Evolutionary conservation across 2,797 vertebrate genomes (phyloP), one percentile per base, ranked within the genome.

Genomic region (Esox lucius): DNA sequence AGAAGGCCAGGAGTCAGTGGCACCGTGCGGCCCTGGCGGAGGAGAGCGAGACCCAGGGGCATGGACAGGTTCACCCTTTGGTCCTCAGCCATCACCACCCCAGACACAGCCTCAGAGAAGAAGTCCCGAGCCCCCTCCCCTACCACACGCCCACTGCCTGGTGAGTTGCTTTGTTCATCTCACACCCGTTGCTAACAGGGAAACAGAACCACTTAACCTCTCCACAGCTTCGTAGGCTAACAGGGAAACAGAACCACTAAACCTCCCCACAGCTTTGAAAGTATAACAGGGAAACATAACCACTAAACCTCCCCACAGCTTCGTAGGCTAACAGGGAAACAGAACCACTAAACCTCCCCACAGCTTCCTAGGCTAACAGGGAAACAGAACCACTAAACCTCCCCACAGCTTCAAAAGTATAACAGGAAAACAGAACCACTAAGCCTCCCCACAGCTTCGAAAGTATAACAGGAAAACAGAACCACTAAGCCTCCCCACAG

Each of bases 61-160:
- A 90, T 56, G 87, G 88, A 86, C 65, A 86, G 80, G 56, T 22
- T 24, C 15, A 22, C 2, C 83, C 90, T 67, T 83, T 84, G 82
- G 87, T 85, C n/a, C 78, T 88, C 33, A 80, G 85, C 78, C 90
- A 92, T 78, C 89, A 91, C 78, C 94, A 94, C 82, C 90, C 89
- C 81, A 89, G 93, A 83, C 97, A 95, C 90, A 93, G 91, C 51
- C 92, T 95, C 59, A 93, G 93, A 87, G 94, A 94, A 87, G 97
- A 96, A 76, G 78, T 93, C 86, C 95, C 94, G 90, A 96, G 93
- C 87, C 95, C 97, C 9, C 91, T 95, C 91, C 91, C 96, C 90
- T 96, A 96, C 91, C 97, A 96, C 92, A 96, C 95, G 33, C 94
- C 97, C 78, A 96, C 95, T 0, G 96, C 97, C 93, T 99, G 97